Percentiles rank a stretch among this genome's conserved stretches.
Conservation (phyloP, 92 coral and sea anemone species). For the Epizoanthus ramosus region DNA sequence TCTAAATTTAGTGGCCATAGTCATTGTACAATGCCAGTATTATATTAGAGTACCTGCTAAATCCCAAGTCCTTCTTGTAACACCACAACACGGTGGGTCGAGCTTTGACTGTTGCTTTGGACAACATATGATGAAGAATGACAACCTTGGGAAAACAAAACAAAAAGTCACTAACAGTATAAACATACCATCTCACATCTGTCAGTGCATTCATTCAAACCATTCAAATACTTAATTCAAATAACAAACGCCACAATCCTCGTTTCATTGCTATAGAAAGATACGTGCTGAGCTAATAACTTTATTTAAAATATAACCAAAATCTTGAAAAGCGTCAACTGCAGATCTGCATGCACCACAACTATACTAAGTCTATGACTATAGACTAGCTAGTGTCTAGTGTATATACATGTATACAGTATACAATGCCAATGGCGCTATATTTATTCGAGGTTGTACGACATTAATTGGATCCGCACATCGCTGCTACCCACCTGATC, state of each 20-base stretch:
- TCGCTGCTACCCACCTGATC: slow-evolving; percentile 76
- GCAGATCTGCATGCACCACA: no score
- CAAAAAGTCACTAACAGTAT: not conserved
- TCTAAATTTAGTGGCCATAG: no score
- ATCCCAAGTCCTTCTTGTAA: slow-evolving; percentile 95
- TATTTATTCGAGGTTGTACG: no score
- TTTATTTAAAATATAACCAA: not conserved
- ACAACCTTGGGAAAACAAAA: slow-evolving; percentile 70
- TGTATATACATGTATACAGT: no score
- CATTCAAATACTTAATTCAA: not conserved
- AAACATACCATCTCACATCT: not conserved
- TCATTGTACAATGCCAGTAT: not conserved
- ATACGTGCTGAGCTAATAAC: no score
- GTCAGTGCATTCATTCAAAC: not conserved
- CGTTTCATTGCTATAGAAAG: no score
- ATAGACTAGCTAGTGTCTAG: no score
- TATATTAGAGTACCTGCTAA: slow-evolving; percentile 75
- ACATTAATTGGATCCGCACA: no score
- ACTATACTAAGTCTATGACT: no score
- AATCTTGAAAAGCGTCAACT: not conserved
- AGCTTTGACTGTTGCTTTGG: slow-evolving; percentile 89
- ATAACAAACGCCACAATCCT: no score
- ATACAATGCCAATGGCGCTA: no score
- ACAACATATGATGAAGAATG: slow-evolving; percentile 96
- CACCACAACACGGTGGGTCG: slow-evolving; percentile 98